Evolutionary conservation across 2,888 invertebrate genomes (phyloP), one percentile per base, ranked within the genome.

Genomic region (Dastarcus helophoroides): DNA sequence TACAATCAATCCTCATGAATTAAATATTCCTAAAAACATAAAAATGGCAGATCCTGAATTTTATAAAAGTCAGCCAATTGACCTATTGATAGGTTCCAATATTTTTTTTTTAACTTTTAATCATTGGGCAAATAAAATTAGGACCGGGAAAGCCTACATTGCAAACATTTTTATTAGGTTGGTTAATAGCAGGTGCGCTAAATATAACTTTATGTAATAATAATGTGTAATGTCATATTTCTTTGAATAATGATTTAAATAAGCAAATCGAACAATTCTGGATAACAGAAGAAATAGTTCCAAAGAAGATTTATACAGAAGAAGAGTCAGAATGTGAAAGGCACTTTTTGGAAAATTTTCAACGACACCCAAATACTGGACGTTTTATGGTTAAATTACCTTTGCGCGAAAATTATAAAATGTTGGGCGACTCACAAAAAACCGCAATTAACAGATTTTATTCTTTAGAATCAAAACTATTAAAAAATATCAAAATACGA

Each of bases 371-470:
- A n/a, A n/a, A 12, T 17, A 23, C 23, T n/a, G 27, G 27, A 10
- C 27, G 14, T 3, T 31, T 24, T 17, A 9, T 24, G 2, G 31
- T 31, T 14, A 5, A 14, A 9, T 7, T 24, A 4, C 31, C 31
- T 14, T 14, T 14, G 4, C 7, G 6, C 15, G 3, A 14, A 12
- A 8, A 3, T 10, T 3, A 4, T 9, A 4, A 6, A 2, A 14
- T 5, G 3, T 17, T 24, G 3, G 31, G 31, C 3, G 14, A 31
- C 12, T 23, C 24, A 5, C 3, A 3, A 7, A 7, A 14, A 7
- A 4, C n/a, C 3, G 24, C 23, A 6, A 10, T 14, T 7, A 24
- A 24, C 3, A 5, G 31, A 9, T 15, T 23, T 9, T 9, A 3
- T 11, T 3, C 4, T 13, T 5, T 14, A 22, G 9, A 22, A 31